Percentiles rank a stretch among this genome's conserved stretches.
Evolutionary conservation across 2,888 invertebrate genomes (phyloP).

Genomic region (Eupithecia tripunctaria): DNA sequence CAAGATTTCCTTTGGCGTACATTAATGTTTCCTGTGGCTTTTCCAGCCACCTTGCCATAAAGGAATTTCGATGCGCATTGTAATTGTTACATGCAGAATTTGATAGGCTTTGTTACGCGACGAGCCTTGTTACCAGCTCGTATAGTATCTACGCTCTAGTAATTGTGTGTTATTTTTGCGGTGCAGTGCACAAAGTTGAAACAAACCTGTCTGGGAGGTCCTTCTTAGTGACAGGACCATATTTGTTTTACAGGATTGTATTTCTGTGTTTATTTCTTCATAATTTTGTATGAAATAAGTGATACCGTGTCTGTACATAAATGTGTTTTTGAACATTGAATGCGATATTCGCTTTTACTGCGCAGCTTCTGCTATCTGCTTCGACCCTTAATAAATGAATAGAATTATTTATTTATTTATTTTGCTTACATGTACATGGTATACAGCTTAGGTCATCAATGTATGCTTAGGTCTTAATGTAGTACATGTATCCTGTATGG

Average conservation of each 20-base stretch:
- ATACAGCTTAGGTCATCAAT: too few relatives aligned
- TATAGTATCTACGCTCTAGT: background rate
- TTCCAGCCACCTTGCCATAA: background rate
- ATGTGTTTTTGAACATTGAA: too few relatives aligned
- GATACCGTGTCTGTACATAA: background rate
- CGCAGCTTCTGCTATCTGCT: too few relatives aligned
- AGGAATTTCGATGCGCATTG: background rate
- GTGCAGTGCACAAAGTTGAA: background rate
- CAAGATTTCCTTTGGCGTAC: background rate
- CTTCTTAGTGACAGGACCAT: background rate
- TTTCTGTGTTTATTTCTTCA: background rate
- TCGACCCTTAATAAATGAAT: too few relatives aligned
- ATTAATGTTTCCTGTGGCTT: background rate
- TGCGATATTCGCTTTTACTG: too few relatives aligned
- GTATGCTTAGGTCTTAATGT: too few relatives aligned
- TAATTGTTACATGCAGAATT: background rate
- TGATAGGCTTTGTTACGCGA: constrained; percentile 1
- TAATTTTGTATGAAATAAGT: background rate
- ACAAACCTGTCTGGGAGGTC: background rate
- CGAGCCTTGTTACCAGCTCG: background rate
- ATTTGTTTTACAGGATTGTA: background rate
- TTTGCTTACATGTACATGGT: too few relatives aligned
- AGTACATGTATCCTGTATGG: too few relatives aligned
- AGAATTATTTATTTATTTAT: too few relatives aligned
- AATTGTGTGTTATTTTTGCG: background rate